A percentile compares a stretch with the other conserved stretches of the same genome.
phyloP scores from a whole-genome alignment of 2,797 vertebrate species.

The Cheirogaleus major region DNA sequence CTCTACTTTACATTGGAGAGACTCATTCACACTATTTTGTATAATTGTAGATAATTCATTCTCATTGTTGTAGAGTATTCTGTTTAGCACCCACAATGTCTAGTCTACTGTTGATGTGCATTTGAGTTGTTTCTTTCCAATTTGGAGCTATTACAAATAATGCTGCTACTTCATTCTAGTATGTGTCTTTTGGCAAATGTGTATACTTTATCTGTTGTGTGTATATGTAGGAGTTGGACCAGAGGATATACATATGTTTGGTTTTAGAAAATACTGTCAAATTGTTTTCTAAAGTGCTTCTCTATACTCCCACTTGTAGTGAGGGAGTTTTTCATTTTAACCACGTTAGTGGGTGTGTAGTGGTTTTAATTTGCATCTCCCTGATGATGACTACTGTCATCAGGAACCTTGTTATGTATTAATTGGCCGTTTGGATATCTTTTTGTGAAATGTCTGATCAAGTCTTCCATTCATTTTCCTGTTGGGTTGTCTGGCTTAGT shows the following conservation, averaged over 20 bases:
- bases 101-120: not conserved
- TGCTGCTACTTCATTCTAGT: not conserved
- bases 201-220: not conserved
- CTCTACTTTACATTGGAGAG: not conserved
- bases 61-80: not conserved
- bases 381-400: not conserved
- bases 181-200: not conserved
- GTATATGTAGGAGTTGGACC: not conserved
- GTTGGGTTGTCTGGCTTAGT: not conserved
- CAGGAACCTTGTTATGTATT: not conserved
- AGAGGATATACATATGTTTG: not conserved
- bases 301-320: not conserved
- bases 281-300: not conserved
- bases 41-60: not conserved
- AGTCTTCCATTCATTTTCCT: not conserved
- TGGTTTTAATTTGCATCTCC: conserved; percentile 11
- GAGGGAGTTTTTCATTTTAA: conserved; percentile 15
- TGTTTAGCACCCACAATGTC: not conserved
- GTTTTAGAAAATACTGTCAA: not conserved
- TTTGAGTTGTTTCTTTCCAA: not conserved
- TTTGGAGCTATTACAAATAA: not conserved
- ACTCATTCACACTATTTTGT: no score
- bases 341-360: not conserved
- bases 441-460: not conserved
- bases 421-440: not conserved